Percentiles rank a stretch among this genome's conserved stretches.
These are phyloP conservation scores for Zosterops lateralis DNA, from an alignment of 2,113 vertebrate species.

Conservation along the genomic window DNA sequence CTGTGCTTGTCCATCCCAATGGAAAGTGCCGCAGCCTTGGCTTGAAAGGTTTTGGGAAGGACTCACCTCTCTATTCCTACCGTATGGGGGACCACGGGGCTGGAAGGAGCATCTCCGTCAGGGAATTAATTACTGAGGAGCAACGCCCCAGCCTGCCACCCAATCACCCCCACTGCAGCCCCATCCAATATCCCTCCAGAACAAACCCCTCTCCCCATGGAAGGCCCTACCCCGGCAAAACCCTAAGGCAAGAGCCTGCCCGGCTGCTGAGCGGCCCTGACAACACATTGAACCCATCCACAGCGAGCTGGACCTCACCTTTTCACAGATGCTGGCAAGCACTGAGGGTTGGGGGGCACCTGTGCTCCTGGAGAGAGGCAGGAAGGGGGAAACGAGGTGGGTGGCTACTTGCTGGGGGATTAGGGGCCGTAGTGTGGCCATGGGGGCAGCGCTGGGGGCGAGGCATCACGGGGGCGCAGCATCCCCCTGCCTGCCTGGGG, in stretches of 20 bases:
- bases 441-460: rapidly evolving
- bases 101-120: background rate
- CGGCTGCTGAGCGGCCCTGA: rapidly evolving
- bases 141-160: rapidly evolving
- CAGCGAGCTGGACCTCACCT: rapidly evolving
- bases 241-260: rapidly evolving
- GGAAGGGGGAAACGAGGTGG: background rate
- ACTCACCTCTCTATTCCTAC: background rate
- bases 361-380: too few relatives aligned
- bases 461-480: too few relatives aligned
- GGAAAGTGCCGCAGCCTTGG: background rate
- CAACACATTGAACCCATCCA: rapidly evolving
- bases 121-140: background rate
- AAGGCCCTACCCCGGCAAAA: background rate
- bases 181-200: background rate
- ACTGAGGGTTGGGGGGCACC: rapidly evolving
- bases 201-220: background rate
- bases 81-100: rapidly evolving
- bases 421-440: rapidly evolving
- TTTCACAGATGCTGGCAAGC: background rate
- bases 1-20: background rate
- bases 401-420: rapidly evolving
- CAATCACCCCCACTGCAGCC: rapidly evolving
- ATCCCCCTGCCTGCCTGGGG: background rate
- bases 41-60: background rate